These are phyloP conservation scores for Protonibea diacanthus DNA, from an alignment of 2,797 vertebrate genomes.

Conservation along the genomic window DNA sequence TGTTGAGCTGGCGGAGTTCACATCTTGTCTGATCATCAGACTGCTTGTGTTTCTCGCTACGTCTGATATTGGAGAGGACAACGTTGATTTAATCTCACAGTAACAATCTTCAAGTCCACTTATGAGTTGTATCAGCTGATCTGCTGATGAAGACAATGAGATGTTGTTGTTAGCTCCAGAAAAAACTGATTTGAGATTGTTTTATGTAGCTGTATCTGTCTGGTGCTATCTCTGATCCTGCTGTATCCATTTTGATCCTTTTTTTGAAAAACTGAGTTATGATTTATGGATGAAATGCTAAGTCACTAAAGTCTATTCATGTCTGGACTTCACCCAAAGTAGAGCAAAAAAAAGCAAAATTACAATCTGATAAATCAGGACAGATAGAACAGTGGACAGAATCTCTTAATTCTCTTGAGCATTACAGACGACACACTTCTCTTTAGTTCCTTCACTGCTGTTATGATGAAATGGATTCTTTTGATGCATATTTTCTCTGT, in stretches of 20 bases:
- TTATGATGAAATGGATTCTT: conserved; percentile 1
- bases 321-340: not conserved
- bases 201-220: not conserved
- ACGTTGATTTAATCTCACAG: not conserved
- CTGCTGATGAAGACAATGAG: not conserved
- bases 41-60: not conserved
- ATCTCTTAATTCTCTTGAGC: not conserved
- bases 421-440: not conserved
- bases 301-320: not conserved
- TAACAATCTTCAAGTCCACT: not conserved
- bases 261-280: not conserved
- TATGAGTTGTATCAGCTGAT: not conserved
- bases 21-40: not conserved
- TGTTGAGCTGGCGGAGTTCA: not conserved
- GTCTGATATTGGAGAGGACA: not conserved
- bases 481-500: conserved; percentile 16
- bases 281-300: not conserved
- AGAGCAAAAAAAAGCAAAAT: not conserved
- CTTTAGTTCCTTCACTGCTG: not conserved
- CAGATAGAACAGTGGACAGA: not conserved
- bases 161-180: not conserved
- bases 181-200: not conserved
- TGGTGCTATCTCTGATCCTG: not conserved
- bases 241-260: not conserved
- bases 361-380: not conserved